Base-by-base conservation (phyloP, 2,797 vertebrate genomes). In the Hirundo rustica region DNA sequence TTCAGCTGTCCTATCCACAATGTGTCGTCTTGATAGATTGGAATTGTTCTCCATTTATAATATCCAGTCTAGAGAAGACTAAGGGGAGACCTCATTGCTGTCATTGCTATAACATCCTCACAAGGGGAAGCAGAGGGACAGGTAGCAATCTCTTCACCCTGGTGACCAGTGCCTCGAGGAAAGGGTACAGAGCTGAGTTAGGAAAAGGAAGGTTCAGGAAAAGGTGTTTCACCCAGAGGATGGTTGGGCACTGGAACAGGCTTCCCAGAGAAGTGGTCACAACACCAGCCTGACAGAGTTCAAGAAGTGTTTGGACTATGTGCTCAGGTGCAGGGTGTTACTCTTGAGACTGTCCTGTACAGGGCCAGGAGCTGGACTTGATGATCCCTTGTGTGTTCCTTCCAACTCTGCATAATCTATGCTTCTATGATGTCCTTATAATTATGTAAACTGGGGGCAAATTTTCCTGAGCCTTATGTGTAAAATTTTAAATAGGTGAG, bases 141-240 rank as follows among this genome's bases (percentile, higher is more conserved):
- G 30, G 8, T 8, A 50, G 10, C 1, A 4, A 57, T 64, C 15
- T 34, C 29, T 51, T 51, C 17, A 30, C 14, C 11, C 18, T 19
- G 5, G 5, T 45, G 51, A 45, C 29, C 20, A 40, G 16, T 16
- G 16, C 48, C 44, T 51, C 1, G 0, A 51, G 23, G 16, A 77
- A 70, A 58, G 3, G 2, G 5, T 34, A 30, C 18, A 30, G 45
- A 51, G 25, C 7, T 51, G n/a, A 40, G 23, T 19, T 15, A 36
- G 38, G 21, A 77, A 86, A 54, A 70, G 34, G 29, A 47, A 54
- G n/a, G 29, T 61, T 54, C 9, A 51, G 10, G 25, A 17, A n/a
- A 72, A 51, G 6, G 1, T 22, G 51, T 16, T 57, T 64, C 65
- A 45, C 10, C 18, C 20, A 30, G 25, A 18, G 10, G 7, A 13